A percentile compares a stretch with the other conserved stretches of the same genome.
Conservation (phyloP, 2,797 vertebrate species). For the Falco cherrug region DNA sequence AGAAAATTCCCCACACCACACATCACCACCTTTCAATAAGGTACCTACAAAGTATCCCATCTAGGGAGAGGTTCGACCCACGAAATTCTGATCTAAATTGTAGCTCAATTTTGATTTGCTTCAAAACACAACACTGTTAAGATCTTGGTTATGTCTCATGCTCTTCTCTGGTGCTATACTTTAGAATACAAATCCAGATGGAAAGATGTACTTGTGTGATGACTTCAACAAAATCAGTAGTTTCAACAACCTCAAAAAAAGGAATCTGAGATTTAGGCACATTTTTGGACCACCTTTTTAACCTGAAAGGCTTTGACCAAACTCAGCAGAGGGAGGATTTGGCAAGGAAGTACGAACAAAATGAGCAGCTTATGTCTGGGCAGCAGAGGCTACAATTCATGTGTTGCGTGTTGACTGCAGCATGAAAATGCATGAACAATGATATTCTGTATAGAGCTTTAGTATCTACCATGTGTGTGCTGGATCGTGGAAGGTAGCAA, state of each 20-base stretch:
- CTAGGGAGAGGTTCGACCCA: not conserved
- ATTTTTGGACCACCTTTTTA: not conserved
- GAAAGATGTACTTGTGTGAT: not conserved
- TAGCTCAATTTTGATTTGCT: not conserved
- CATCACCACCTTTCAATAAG: not conserved
- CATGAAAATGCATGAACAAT: not conserved
- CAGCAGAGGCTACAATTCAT: not conserved
- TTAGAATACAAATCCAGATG: not conserved
- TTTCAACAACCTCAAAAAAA: not conserved
- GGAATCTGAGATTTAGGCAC: not conserved
- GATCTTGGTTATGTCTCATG: not conserved
- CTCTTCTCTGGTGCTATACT: not conserved
- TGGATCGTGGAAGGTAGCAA: not conserved
- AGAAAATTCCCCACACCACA: not conserved
- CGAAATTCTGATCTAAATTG: not conserved
- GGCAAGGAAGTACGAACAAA: not conserved
- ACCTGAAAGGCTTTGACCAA: not conserved
- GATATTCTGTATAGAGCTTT: not conserved
- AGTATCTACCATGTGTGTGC: not conserved
- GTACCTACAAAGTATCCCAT: not conserved
- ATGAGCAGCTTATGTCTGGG: not conserved
- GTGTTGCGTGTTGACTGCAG: not conserved
- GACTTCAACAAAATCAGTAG: not conserved
- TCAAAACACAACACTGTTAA: not conserved
- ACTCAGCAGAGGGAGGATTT: not conserved